Evolutionary conservation across 1,140 invertebrate species (phyloP).

Genomic region (Lanistes nyassanus): DNA sequence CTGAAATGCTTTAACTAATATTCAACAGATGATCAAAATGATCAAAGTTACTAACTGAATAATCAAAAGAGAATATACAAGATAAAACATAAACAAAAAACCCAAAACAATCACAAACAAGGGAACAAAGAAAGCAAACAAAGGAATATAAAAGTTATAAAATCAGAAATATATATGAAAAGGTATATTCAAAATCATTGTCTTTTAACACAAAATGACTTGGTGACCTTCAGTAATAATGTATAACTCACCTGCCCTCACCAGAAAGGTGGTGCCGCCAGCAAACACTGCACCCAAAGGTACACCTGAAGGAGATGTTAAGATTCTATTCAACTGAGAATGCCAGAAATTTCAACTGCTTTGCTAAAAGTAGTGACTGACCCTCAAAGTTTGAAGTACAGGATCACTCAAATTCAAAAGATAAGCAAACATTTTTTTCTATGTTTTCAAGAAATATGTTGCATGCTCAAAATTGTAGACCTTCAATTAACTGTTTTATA

Average conservation of each 20-base stretch:
- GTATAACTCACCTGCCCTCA: not conserved
- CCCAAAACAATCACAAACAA: not conserved
- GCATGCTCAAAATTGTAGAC: too few relatives aligned
- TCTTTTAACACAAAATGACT: too few relatives aligned
- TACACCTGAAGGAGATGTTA: not conserved
- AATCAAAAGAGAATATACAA: not conserved
- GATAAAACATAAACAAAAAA: not conserved
- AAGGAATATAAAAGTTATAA: not conserved
- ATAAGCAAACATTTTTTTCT: too few relatives aligned
- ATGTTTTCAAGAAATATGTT: too few relatives aligned
- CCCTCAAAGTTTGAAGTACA: too few relatives aligned
- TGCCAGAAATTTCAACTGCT: too few relatives aligned
- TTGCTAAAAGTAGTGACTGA: too few relatives aligned
- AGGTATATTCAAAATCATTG: not conserved
- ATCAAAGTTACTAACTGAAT: not conserved
- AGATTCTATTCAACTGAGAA: too few relatives aligned
- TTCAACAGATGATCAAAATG: not conserved
- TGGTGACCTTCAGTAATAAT: not conserved
- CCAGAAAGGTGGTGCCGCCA: conserved; percentile 1
- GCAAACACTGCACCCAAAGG: not conserved
- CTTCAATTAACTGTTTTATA: too few relatives aligned
- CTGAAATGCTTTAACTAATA: not conserved
- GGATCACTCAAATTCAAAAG: too few relatives aligned
- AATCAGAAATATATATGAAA: not conserved
- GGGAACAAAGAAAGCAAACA: not conserved